Conservation (phyloP, 92 coral and sea anemone species). For the Zoanthus solanderi region DNA sequence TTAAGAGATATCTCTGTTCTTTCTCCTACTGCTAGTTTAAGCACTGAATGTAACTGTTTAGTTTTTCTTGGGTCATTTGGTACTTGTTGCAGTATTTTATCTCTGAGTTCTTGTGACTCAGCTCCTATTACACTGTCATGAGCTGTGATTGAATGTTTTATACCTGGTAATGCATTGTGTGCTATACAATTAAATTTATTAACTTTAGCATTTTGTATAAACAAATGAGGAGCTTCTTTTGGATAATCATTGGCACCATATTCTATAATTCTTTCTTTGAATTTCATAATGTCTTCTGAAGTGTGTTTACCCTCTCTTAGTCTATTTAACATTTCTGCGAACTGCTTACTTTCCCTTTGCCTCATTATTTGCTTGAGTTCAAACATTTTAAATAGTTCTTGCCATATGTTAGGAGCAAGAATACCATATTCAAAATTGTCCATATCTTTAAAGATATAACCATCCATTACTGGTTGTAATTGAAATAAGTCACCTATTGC, state of each 20-base stretch:
- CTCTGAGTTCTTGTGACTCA: neutral
- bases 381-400: neutral
- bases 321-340: constrained; percentile 52
- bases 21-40: neutral
- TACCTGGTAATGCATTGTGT: constrained; percentile 67
- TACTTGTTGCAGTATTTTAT: neutral
- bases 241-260: constrained; percentile 42
- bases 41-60: neutral
- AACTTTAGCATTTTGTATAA: constrained; percentile 73
- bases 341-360: constrained; percentile 67
- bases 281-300: constrained; percentile 59
- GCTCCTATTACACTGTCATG: constrained; percentile 58
- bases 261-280: constrained; percentile 59
- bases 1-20: too few species aligned
- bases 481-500: constrained; percentile 31
- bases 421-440: constrained; percentile 66
- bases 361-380: constrained; percentile 43
- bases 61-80: neutral
- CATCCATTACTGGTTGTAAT: constrained; percentile 71
- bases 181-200: constrained; percentile 72
- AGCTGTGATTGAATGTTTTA: constrained; percentile 58
- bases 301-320: constrained; percentile 57
- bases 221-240: constrained; percentile 63
- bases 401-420: constrained; percentile 64
- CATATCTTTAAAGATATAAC: constrained; percentile 64